phyloP scores from a whole-genome alignment of 2,888 invertebrate genomes.

The Heliconius charithonia region DNA sequence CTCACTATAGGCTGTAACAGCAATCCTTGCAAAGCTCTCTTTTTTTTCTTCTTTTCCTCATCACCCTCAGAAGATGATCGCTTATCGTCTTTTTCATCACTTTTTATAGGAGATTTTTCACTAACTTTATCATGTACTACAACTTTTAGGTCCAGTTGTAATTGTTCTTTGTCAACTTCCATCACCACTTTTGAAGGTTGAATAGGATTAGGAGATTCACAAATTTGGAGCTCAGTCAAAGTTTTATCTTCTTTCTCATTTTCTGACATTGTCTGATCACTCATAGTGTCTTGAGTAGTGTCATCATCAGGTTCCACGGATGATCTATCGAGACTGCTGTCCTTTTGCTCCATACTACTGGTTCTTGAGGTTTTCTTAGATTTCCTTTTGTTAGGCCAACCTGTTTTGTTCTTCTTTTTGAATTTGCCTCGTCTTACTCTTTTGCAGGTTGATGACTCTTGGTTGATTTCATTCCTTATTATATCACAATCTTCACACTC shows the following conservation, averaged over 20 bases:
- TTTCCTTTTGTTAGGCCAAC: constrained; percentile 88
- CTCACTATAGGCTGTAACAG: constrained; percentile 87
- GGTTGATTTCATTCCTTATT: constrained; percentile 70
- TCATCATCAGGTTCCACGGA: constrained; percentile 69
- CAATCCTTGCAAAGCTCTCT: constrained; percentile 62
- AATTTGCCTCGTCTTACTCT: constrained; percentile 79
- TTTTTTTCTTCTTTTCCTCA: constrained; percentile 62
- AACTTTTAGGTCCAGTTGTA: constrained; percentile 59
- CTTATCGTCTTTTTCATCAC: constrained; percentile 57
- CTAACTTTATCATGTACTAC: constrained; percentile 55
- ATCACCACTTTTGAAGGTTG: constrained; percentile 36
- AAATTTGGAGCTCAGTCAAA: constrained; percentile 47
- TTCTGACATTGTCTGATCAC: constrained; percentile 62
- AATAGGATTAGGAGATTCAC: constrained; percentile 34
- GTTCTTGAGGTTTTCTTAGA: constrained; percentile 66
- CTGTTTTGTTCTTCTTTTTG: constrained; percentile 90
- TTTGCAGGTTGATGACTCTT: constrained; percentile 57
- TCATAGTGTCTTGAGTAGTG: constrained; percentile 63
- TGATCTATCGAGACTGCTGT: constrained; percentile 64
- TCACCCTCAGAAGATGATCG: constrained; percentile 58
- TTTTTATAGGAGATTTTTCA: constrained; percentile 44
- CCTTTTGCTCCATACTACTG: constrained; percentile 62
- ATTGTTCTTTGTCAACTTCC: constrained; percentile 48
- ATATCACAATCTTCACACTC: constrained; percentile 76
- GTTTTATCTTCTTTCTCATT: constrained; percentile 56